Percentiles rank a stretch among this genome's conserved stretches.
These are phyloP conservation scores for Felis catus DNA, from an alignment of 2,113 vertebrate species.

Conservation along the genomic window F.catus_Fca126_mat1.0 CM031419.1:71917501-71918000, in stretches of 20 bases:
- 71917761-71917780: neutral
- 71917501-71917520: neutral
- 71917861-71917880: neutral
- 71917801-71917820: neutral
- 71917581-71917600: neutral
- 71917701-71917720: neutral
- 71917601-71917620: neutral
- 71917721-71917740: neutral
- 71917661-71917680: conserved; percentile 28
- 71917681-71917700: neutral
- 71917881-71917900: neutral
- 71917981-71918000: neutral
- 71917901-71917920: neutral
- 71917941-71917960: neutral
- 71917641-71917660: neutral
- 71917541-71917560: neutral
- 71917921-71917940: neutral
- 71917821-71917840: neutral
- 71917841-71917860: neutral
- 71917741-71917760: neutral
- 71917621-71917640: neutral
- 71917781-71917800: neutral
- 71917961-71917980: neutral
- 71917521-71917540: neutral
- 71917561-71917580: neutral